Evolutionary conservation across 2,888 invertebrate genomes (phyloP).

Genomic region (Drosophila mayaguana): DNA sequence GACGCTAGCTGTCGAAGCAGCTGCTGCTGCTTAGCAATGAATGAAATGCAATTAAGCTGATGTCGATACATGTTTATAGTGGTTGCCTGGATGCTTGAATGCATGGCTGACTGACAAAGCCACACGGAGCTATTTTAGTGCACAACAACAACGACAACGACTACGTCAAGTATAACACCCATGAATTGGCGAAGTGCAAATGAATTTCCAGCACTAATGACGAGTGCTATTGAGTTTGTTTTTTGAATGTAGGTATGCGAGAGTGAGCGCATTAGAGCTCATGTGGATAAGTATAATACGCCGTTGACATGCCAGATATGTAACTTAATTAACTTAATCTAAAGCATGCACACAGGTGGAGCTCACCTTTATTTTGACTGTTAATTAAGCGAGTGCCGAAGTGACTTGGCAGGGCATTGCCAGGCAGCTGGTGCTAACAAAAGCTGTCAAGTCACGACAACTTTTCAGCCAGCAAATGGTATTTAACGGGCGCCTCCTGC

Average conservation of each 20-base stretch:
- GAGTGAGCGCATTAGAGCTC: conserved; percentile 8
- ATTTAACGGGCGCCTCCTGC: conserved; percentile 55
- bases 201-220: conserved; percentile 32
- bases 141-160: conserved; percentile 9
- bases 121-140: conserved; percentile 23
- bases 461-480: conserved; percentile 63
- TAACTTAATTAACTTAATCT: conserved; percentile 73
- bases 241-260: conserved; percentile 9
- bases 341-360: conserved; percentile 35
- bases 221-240: conserved; percentile 27
- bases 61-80: conserved; percentile 70
- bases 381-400: conserved; percentile 75
- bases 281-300: conserved; percentile 29
- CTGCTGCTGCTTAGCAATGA: conserved; percentile 71
- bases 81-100: conserved; percentile 38
- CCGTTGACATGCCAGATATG: conserved; percentile 64
- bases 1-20: conserved; percentile 20
- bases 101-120: conserved; percentile 38
- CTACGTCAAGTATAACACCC: conserved; percentile 10
- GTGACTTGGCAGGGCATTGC: conserved; percentile 46
- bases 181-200: conserved; percentile 46
- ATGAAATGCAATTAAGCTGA: conserved; percentile 79
- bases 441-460: conserved; percentile 74
- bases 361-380: conserved; percentile 51
- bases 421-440: conserved; percentile 30